Evolutionary conservation across 2,888 invertebrate genomes (phyloP), one percentile per base, ranked within the genome.

Genomic region (Himalopsyche tibetana): DNA sequence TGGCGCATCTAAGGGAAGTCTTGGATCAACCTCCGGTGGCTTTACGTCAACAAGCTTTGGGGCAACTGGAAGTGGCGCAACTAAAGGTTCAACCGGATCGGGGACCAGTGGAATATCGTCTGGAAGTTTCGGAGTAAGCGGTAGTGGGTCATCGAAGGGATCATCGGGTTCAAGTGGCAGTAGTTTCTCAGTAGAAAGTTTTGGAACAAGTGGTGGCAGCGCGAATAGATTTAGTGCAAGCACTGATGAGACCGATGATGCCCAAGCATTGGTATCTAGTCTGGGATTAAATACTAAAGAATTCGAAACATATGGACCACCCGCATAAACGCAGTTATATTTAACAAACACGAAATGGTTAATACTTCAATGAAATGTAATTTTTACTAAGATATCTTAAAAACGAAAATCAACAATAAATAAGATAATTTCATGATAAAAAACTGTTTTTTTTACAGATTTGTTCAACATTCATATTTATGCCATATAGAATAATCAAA

Each of bases 231-330:
- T 51, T 15, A 51, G 51, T 5, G 4, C 51, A 12, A 51, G 15
- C 15, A 51, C 51, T 15, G 51, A 51, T 15, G 51, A 51, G 12
- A 1, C 51, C 3, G 51, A 3, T 12, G 51, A 51, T 51, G 15
- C 15, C 5, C 51, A 51, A 51, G 3, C 51, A 51, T 15, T 51
- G 5, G 15, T 51, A 51, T 15, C 51, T 51, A 51, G 51, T 15
- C 51, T 51, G 51, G 56, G 42, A 40, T 38, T 40, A 40, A n/a
- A 40, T 15, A 84, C 51, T 15, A 40, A 45, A 42, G 74, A 82
- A 82, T 85, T 85, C 36, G 85, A 82, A 36, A 55, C 69, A 5
- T 85, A 85, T 82, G 85, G 85, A 51, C 74, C 82, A 51, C 85
- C 85, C 51, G 63, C 55, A 85, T 74, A 15, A 36, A 36, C 38